Percentiles rank a stretch among this genome's conserved stretches.
Conservation (phyloP, 2,113 vertebrate genomes). For the Podarcis muralis region DNA sequence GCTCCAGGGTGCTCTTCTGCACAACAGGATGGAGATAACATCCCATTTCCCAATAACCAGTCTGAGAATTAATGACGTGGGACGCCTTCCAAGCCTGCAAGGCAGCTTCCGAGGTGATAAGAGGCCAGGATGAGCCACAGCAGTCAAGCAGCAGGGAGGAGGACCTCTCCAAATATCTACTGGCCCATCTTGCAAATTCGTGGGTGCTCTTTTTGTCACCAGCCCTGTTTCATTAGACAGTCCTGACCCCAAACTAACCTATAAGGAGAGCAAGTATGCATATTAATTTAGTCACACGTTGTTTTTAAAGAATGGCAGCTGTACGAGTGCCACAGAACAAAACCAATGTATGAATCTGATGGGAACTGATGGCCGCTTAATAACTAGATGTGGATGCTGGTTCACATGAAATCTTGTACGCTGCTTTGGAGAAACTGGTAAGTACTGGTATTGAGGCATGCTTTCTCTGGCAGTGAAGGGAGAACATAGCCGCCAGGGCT, state of each 20-base stretch:
- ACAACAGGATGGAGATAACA: neutral
- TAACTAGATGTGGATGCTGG: neutral
- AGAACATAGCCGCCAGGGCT: no score
- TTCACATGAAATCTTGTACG: neutral
- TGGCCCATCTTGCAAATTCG: neutral
- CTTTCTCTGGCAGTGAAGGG: no score
- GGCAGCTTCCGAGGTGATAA: neutral
- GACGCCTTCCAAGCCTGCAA: neutral
- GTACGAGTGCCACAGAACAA: neutral
- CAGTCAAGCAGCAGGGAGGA: neutral
- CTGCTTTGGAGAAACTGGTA: no score
- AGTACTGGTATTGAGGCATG: no score
- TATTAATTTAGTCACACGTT: neutral
- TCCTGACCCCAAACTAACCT: neutral
- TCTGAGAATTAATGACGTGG: neutral
- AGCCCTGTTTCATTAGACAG: neutral
- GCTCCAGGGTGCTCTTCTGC: neutral
- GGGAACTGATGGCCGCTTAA: neutral
- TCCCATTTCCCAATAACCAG: neutral
- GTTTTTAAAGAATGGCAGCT: neutral
- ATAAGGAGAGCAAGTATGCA: neutral
- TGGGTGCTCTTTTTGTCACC: neutral
- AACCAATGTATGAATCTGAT: neutral
- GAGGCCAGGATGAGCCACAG: neutral
- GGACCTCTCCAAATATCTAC: neutral